A percentile compares a stretch with the other conserved stretches of the same genome.
Evolutionary conservation across 92 coral and sea anemone species (phyloP).

Genomic region (Phenganax subtilis): DNA sequence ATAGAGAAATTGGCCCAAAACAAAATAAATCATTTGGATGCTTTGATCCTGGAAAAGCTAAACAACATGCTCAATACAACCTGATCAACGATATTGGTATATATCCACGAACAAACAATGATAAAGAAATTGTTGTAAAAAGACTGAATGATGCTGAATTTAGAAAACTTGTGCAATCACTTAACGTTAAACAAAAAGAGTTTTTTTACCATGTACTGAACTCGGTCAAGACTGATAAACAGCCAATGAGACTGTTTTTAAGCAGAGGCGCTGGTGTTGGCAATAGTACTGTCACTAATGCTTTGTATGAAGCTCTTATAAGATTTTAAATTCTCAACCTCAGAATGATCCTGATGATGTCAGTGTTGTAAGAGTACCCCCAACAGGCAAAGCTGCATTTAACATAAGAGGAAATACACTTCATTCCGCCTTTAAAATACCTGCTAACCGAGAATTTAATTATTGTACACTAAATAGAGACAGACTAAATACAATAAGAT

Average conservation of each 20-base stretch:
- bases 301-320: slow-evolving; percentile 52
- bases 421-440: slow-evolving; percentile 44
- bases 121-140: slow-evolving; percentile 41
- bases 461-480: slow-evolving; percentile 39
- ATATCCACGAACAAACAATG: slow-evolving; percentile 31
- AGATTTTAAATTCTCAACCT: slow-evolving; percentile 34
- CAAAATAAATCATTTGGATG: slow-evolving; percentile 28
- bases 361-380: slow-evolving; percentile 38
- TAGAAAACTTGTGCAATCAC: slow-evolving; percentile 2
- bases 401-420: slow-evolving; percentile 33
- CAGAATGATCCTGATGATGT: slow-evolving; percentile 36
- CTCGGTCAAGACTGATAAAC: slow-evolving; percentile 36
- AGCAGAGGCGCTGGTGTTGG: slow-evolving; percentile 56
- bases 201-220: slow-evolving; percentile 44
- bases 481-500: slow-evolving; percentile 43
- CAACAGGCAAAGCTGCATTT: slow-evolving; percentile 22
- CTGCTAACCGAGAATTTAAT: not conserved
- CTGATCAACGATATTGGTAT: slow-evolving; percentile 36
- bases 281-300: slow-evolving; percentile 53
- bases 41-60: slow-evolving; percentile 37
- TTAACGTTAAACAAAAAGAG: slow-evolving; percentile 20
- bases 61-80: slow-evolving; percentile 38
- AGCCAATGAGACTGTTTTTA: slow-evolving; percentile 38
- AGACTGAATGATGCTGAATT: slow-evolving; percentile 27
- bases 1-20: slow-evolving; percentile 44